phyloP scores from a whole-genome alignment of 1,140 invertebrate species.

The Apis mellifera region DNA sequence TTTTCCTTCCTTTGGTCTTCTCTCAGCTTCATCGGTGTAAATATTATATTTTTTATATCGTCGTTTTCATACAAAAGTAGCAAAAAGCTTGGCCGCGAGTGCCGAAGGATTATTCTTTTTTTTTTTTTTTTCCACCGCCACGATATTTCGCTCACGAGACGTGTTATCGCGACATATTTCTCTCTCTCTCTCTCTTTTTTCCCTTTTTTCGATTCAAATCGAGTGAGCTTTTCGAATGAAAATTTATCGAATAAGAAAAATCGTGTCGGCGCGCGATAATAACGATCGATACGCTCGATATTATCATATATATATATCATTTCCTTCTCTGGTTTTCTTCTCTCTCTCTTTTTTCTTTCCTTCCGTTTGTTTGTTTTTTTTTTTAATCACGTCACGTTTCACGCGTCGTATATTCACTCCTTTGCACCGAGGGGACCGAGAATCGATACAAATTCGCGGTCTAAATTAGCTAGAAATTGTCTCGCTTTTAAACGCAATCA shows the following conservation, averaged over 20 bases:
- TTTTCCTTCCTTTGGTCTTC: not conserved
- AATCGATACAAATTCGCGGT: conserved; percentile 9
- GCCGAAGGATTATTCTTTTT: conserved; percentile 21
- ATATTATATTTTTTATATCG: not conserved
- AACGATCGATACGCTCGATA: not conserved
- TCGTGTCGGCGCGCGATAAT: not conserved
- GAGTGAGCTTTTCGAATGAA: conserved; percentile 8
- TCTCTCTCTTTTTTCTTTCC: no score
- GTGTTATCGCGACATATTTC: not conserved
- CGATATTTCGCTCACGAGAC: not conserved
- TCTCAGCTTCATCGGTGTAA: not conserved
- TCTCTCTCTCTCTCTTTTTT: no score
- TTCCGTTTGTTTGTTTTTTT: no score
- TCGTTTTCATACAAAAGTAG: conserved; percentile 51
- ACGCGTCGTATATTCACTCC: conserved; percentile 6
- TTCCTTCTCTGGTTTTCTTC: no score
- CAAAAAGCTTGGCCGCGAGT: conserved; percentile 44
- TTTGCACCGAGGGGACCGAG: not conserved
- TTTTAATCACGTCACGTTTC: not conserved
- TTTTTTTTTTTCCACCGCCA: conserved; percentile 25
- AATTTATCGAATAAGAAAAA: conserved; percentile 1
- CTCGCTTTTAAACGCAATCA: not conserved
- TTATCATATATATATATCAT: no score
- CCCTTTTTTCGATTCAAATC: not conserved
- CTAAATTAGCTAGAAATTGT: conserved; percentile 5